Base-by-base conservation (phyloP, 2,797 vertebrate genomes). In the Fistularia tabacaria region DNA sequence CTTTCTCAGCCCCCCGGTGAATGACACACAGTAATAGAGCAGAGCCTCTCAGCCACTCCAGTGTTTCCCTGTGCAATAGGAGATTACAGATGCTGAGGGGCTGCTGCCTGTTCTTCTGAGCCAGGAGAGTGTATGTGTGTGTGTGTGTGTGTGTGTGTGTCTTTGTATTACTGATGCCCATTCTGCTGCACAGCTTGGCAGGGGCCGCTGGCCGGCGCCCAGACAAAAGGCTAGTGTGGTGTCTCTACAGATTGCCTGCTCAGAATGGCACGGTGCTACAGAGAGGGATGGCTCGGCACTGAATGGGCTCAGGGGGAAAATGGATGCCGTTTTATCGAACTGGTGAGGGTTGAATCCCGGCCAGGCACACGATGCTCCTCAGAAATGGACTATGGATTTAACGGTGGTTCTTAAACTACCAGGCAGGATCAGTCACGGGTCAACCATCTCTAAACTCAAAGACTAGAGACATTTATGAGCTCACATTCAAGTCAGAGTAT, bases 71-170 rank as follows among this genome's bases (percentile, higher is more conserved):
- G 88, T 83, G 84, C 84, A 82, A 82, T 81, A 83, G 82, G 79
- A 90, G 90, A 92, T 90, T 90, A 90, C 88, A 91, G 88, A 87
- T 87, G 89, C 87, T 87, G 70, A 76, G 79, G 79, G 81, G 77
- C 76, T 66, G 71, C 36, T 86, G 87, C 85, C 83, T 74, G 79
- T 69, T 79, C 85, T 75, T 82, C 76, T 40, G 46, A 57, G 82
- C 81, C 71, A 79, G 61, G 64, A 69, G 63, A 57, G 48, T 59
- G 7, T 37, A 47, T 41, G 14, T 58, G 43, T 60, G 43, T 42
- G 62, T 6, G 41, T 51, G 57, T 53, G 50, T 52, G 64, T 56
- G 53, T 12, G 42, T 54, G 38, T 50, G 50, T 47, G 55, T 60
- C 66, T 78, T 71, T 81, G 71, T 76, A 70, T 60, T 64, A 62